Evolutionary conservation across 37 sponge, comb jelly and placozoan species (phyloP).

Genomic region (Corticium candelabrum): DNA sequence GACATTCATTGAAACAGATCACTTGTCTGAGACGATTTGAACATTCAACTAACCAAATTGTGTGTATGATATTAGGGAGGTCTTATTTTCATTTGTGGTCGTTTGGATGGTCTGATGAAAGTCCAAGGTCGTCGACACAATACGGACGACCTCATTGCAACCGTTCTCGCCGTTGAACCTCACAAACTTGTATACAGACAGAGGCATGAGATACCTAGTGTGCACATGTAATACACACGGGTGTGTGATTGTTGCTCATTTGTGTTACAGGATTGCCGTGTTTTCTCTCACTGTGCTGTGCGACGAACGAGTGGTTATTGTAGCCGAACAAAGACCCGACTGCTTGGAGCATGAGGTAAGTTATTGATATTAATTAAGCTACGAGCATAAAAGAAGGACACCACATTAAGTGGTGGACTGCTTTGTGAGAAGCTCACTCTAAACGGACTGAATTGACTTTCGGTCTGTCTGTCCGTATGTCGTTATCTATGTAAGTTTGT

Average conservation of each 20-base stretch:
- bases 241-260: slow-evolving; percentile 7
- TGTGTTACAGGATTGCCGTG: slow-evolving; percentile 54
- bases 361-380: neutral
- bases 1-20: no score
- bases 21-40: no score
- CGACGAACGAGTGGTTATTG: slow-evolving; percentile 82
- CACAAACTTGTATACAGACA: slow-evolving; percentile 77
- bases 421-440: no score
- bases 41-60: no score
- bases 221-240: neutral
- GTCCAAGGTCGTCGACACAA: slow-evolving; percentile 70
- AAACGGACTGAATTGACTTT: no score
- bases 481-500: no score
- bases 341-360: slow-evolving; percentile 72
- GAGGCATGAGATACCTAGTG: slow-evolving; percentile 19
- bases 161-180: slow-evolving; percentile 93
- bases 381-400: no score
- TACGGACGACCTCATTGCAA: slow-evolving; percentile 91
- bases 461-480: no score
- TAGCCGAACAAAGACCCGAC: slow-evolving; percentile 81
- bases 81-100: slow-evolving; percentile 86
- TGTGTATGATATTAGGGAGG: slow-evolving; percentile 39
- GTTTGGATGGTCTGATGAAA: slow-evolving; percentile 74
- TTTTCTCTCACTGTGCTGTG: slow-evolving; percentile 63
- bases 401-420: no score